Conservation (phyloP, 2,113 vertebrate genomes). For the Petaurus breviceps region DNA sequence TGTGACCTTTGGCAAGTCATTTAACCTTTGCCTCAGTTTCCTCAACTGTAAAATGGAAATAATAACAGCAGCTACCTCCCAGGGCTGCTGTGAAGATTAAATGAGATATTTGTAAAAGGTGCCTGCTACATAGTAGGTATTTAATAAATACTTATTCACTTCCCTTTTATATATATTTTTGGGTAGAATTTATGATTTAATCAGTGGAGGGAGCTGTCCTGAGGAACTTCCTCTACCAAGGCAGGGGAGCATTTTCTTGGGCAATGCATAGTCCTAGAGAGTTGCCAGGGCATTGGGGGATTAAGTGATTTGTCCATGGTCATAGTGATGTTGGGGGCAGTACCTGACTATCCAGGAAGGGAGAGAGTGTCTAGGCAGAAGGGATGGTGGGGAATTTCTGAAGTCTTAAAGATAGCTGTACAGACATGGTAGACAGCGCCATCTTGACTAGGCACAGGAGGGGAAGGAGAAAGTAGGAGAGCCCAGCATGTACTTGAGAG, state of each 20-base stretch:
- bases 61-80: not conserved
- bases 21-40: not conserved
- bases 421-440: not conserved
- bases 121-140: not conserved
- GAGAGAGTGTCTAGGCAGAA: not conserved
- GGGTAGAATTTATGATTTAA: not conserved
- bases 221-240: not conserved
- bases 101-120: not conserved
- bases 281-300: not conserved
- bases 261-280: not conserved
- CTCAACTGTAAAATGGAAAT: not conserved
- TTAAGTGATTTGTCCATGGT: not conserved
- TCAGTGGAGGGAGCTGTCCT: not conserved
- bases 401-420: not conserved
- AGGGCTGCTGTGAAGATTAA: not conserved
- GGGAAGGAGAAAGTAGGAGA: not conserved
- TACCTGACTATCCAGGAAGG: not conserved
- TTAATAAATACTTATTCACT: not conserved
- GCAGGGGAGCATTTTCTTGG: not conserved
- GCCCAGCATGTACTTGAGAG: not conserved
- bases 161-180: not conserved
- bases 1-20: not conserved
- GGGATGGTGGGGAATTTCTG: not conserved
- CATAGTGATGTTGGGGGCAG: not conserved
- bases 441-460: not conserved